A percentile compares a stretch with the other conserved stretches of the same genome.
These are phyloP conservation scores for Poeciliopsis paucimaculata DNA, from an alignment of 2,797 vertebrate species.

Conservation along the genomic window DNA sequence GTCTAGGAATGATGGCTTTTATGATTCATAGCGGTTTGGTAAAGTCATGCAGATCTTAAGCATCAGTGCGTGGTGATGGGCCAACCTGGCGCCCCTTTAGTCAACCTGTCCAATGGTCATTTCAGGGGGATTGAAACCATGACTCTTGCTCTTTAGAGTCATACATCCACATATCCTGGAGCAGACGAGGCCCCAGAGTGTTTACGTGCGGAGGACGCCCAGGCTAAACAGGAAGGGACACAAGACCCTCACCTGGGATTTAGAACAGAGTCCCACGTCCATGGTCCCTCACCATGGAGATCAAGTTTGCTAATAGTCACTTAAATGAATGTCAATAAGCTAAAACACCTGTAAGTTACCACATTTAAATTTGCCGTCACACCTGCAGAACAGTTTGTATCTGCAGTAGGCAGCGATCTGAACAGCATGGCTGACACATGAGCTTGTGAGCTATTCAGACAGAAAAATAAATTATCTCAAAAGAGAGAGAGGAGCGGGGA, in stretches of 20 bases:
- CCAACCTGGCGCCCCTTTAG: constrained; percentile 27
- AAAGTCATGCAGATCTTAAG: constrained; percentile 8
- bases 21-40: neutral
- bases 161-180: constrained; percentile 51
- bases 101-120: constrained; percentile 27
- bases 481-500: constrained; percentile 46
- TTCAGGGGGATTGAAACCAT: constrained; percentile 72
- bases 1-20: too few species aligned
- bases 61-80: constrained; percentile 37
- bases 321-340: constrained; percentile 31
- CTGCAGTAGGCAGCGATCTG: constrained; percentile 3
- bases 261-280: constrained; percentile 43
- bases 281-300: constrained; percentile 33
- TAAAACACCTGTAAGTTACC: constrained; percentile 50
- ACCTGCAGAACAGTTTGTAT: constrained; percentile 24
- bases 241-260: constrained; percentile 86
- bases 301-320: constrained; percentile 47
- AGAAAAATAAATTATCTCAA: constrained; percentile 80
- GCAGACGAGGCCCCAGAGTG: constrained; percentile 78
- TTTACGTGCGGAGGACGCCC: constrained; percentile 89
- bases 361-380: constrained; percentile 29
- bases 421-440: constrained; percentile 45
- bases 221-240: constrained; percentile 95
- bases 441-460: constrained; percentile 70
- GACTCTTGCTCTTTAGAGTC: constrained; percentile 45